These are phyloP conservation scores for Motacilla alba DNA, from an alignment of 2,113 vertebrate species.

Conservation along the genomic window DNA sequence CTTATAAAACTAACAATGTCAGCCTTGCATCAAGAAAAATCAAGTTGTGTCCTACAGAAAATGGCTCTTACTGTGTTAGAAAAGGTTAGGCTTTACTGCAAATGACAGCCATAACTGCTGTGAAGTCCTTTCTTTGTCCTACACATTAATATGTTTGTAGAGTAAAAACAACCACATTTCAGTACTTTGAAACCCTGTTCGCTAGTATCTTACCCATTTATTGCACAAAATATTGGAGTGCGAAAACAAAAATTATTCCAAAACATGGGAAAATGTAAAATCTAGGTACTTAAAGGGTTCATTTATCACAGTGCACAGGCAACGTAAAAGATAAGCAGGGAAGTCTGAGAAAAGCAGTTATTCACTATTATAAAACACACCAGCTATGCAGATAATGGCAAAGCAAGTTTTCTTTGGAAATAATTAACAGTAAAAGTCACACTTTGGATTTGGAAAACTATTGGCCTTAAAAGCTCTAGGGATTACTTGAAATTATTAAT, in stretches of 20 bases:
- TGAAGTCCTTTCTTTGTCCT: neutral
- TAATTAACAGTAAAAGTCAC: neutral
- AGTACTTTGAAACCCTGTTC: neutral
- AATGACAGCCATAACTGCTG: neutral
- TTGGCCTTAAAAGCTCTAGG: neutral
- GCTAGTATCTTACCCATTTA: neutral
- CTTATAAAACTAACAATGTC: neutral
- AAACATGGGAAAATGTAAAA: neutral
- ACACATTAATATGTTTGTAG: neutral
- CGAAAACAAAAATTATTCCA: neutral
- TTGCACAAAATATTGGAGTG: neutral
- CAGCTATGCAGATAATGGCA: neutral
- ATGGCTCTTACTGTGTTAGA: neutral
- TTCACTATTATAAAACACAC: neutral
- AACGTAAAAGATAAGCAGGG: neutral
- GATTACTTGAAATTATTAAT: neutral
- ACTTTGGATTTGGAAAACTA: neutral
- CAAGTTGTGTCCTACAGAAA: neutral
- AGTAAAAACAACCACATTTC: neutral
- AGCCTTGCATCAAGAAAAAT: conserved; percentile 2
- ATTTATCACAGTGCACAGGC: neutral
- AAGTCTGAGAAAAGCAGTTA: neutral
- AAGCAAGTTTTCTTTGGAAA: neutral
- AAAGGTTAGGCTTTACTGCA: neutral
- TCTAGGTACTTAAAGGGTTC: neutral